Evolutionary conservation across 2,113 vertebrate species (phyloP).

Genomic region (Heterocephalus glaber): DNA sequence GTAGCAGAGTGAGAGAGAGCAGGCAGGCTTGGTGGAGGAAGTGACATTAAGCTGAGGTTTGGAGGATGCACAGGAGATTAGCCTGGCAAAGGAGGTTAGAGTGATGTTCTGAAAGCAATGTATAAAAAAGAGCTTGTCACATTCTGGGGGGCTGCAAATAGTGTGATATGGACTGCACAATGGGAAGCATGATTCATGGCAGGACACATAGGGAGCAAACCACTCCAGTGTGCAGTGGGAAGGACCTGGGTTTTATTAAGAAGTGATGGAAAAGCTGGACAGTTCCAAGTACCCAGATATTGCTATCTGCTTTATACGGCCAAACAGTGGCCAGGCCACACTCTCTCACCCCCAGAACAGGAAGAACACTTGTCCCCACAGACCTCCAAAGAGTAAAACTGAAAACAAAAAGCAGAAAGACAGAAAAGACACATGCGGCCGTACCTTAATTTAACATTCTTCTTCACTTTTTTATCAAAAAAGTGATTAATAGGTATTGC

Average conservation of each 20-base stretch:
- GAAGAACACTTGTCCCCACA: not conserved
- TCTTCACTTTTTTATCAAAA: constrained; percentile 54
- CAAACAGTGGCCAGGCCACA: not conserved
- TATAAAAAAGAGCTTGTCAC: not conserved
- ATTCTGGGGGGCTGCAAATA: not conserved
- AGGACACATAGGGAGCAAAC: too few species aligned
- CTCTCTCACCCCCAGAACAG: not conserved
- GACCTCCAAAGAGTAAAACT: not conserved
- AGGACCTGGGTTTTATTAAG: not conserved
- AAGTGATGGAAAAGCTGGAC: not conserved
- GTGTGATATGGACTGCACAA: not conserved
- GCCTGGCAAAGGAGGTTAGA: not conserved
- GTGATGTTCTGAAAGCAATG: not conserved
- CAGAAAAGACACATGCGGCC: not conserved
- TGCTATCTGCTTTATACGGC: not conserved
- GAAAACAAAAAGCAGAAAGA: not conserved
- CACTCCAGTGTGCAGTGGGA: not conserved
- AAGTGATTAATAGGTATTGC: constrained; percentile 74
- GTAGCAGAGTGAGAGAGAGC: not conserved
- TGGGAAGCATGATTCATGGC: not conserved
- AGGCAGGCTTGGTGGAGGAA: not conserved
- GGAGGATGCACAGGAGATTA: not conserved
- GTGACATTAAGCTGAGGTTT: not conserved
- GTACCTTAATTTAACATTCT: constrained; percentile 60
- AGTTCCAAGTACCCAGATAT: not conserved